Evolutionary conservation across 2,888 invertebrate genomes (phyloP).

Genomic region (Tipula unca): DNA sequence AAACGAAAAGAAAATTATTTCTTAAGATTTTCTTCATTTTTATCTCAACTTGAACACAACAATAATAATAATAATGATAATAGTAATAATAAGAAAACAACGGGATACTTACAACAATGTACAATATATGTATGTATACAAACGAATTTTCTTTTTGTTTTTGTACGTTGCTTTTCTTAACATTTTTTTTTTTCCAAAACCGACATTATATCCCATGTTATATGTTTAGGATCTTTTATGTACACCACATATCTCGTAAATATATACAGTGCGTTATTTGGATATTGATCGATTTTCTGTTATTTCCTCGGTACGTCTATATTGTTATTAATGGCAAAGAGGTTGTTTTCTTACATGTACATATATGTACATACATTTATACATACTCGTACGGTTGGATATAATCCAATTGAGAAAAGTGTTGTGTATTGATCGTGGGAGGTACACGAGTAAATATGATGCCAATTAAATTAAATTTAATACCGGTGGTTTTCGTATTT

Average conservation of each 20-base stretch:
- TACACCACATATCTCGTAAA: not conserved
- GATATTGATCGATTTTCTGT: not conserved
- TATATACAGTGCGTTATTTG: not conserved
- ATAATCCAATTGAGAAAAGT: slow-evolving; percentile 8
- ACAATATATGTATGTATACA: not conserved
- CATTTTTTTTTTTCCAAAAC: not conserved
- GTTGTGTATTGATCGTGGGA: not conserved
- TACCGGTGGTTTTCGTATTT: not conserved
- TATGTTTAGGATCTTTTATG: not conserved
- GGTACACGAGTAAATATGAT: not conserved
- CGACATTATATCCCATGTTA: slow-evolving; percentile 8
- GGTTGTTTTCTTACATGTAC: not conserved
- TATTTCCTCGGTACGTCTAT: not conserved
- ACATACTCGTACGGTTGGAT: not conserved
- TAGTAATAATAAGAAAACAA: slow-evolving; percentile 14
- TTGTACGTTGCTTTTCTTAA: not conserved
- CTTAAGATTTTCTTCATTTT: not conserved
- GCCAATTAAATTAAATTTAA: slow-evolving; percentile 14
- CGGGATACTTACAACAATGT: not conserved
- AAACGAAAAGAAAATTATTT: not conserved
- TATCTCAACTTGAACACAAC: slow-evolving; percentile 14
- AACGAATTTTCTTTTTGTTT: not conserved
- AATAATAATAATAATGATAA: slow-evolving; percentile 1
- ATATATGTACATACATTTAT: not conserved
- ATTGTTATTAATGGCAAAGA: not conserved